Base-by-base conservation (phyloP, 2,113 vertebrate species). In the Xenopus tropicalis region DNA sequence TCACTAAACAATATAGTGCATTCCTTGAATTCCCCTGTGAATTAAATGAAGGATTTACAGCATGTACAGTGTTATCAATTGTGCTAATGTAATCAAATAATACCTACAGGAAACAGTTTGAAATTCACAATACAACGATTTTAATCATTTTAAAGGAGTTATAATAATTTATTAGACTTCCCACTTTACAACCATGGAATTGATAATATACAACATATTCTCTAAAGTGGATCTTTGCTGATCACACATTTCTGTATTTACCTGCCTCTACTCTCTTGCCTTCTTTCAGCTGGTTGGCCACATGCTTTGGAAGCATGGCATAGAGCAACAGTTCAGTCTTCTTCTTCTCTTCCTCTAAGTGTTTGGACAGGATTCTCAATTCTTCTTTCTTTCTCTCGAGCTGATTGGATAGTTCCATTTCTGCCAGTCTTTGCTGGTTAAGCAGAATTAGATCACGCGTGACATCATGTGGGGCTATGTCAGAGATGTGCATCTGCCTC, bases 371-470 rank as follows among this genome's bases (percentile, higher is more conserved):
- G 25, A 89, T 79, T 22, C 86, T 69, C 46, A 92, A 84, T 23
- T 93, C 88, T 57, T 93, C 91, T 71, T 93, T 92, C 79, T 92
- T 92, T 72, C 89, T 90, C 83, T 94, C 92, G 67, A 94, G 84
- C 85, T 94, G 91, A 80, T 85, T 93, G 1, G 92, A 93, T 54
- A 94, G 87, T 82, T 94, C 91, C 71, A 93, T 92, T 77, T 93
- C 91, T 0, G 92, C 91, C 80, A 93, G 75, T 0, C 91, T 78
- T 81, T 93, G 91, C 81, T 93, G 92, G 4, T 93, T 94, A 67
- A 94, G 90, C 1, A 94, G 88, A 43, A 94, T 93, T 68, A 94
- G 61, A 51, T 94, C 92, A n/a, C 92, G 82, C 5, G 92, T 94
- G 46, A 88, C 91, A 3, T 94, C 92, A 0, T 94, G 92, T 4